Percentiles rank a stretch among this genome's conserved stretches.
These are phyloP conservation scores for Scophthalmus maximus DNA, from an alignment of 2,113 vertebrate species.

Conservation along the genomic window DNA sequence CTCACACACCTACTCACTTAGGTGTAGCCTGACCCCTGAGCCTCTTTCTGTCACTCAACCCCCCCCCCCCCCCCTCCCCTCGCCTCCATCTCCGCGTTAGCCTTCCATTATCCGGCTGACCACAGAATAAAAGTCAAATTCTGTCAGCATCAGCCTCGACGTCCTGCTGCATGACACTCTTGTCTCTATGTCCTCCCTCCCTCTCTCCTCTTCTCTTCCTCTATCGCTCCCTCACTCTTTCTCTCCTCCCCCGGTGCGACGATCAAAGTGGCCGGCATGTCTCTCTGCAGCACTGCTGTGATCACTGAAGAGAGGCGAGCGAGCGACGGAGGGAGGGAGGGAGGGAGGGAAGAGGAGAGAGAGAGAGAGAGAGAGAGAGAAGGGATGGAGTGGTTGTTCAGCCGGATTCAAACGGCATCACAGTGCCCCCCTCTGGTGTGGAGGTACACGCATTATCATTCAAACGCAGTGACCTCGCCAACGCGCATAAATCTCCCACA, in stretches of 20 bases:
- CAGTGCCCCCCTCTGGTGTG: slow-evolving; percentile 68
- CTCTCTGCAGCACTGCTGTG: slow-evolving; percentile 77
- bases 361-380: slow-evolving; percentile 14
- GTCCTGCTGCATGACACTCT: slow-evolving; percentile 52
- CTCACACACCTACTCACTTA: background rate
- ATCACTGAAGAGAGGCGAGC: slow-evolving; percentile 83
- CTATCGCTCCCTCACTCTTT: slow-evolving; percentile 6
- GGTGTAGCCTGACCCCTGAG: background rate
- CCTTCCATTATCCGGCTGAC: slow-evolving; percentile 9
- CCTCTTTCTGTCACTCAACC: background rate
- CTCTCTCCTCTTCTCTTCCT: background rate
- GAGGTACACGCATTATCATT: slow-evolving; percentile 40
- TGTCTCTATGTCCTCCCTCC: slow-evolving; percentile 3
- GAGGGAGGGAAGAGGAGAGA: slow-evolving; percentile 10
- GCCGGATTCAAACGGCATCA: slow-evolving; percentile 22
- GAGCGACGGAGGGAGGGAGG: slow-evolving; percentile 9
- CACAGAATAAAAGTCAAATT: slow-evolving; percentile 46
- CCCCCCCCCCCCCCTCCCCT: background rate
- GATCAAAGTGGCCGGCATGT: slow-evolving; percentile 79
- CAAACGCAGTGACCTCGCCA: slow-evolving; percentile 18
- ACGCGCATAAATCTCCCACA: slow-evolving; percentile 18
- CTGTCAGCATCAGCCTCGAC: slow-evolving; percentile 41
- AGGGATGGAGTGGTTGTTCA: slow-evolving; percentile 23
- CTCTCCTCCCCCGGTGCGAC: slow-evolving; percentile 58
- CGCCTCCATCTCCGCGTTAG: background rate